phyloP scores from a whole-genome alignment of 1,140 invertebrate species.

The Drosophila sulfurigaster region DNA sequence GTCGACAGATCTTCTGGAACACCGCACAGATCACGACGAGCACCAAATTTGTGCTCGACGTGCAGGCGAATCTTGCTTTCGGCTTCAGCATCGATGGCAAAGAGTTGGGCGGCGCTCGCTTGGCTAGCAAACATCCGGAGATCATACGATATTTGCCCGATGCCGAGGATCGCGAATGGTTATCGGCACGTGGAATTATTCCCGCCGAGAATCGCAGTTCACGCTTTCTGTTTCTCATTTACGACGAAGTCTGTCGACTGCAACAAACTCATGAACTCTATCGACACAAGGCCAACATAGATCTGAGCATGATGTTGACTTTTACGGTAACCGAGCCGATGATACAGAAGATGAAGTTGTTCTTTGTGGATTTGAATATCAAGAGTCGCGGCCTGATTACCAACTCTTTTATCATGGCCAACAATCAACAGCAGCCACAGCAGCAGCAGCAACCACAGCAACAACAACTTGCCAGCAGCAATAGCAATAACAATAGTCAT shows the following conservation, averaged over 20 bases:
- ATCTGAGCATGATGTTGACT: slow-evolving; percentile 73
- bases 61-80: slow-evolving; percentile 82
- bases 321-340: slow-evolving; percentile 79
- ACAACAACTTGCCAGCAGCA: slow-evolving; percentile 27
- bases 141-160: slow-evolving; percentile 82
- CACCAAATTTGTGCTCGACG: slow-evolving; percentile 82
- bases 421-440: slow-evolving; percentile 36
- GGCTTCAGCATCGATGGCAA: slow-evolving; percentile 80
- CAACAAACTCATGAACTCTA: slow-evolving; percentile 75
- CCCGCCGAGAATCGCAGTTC: slow-evolving; percentile 73
- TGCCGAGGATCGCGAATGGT: slow-evolving; percentile 79
- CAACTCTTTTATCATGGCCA: slow-evolving; percentile 73
- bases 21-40: slow-evolving; percentile 75
- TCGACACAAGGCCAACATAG: slow-evolving; percentile 67
- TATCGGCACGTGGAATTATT: slow-evolving; percentile 75
- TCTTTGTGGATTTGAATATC: slow-evolving; percentile 82
- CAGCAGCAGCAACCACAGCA: slow-evolving; percentile 36
- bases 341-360: slow-evolving; percentile 82
- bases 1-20: slow-evolving; percentile 83
- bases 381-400: slow-evolving; percentile 82
- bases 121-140: slow-evolving; percentile 84
- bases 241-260: slow-evolving; percentile 77
- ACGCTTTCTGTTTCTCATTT: slow-evolving; percentile 79
- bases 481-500: slow-evolving; percentile 26
- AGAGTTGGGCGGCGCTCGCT: slow-evolving; percentile 56